These are phyloP conservation scores for Gymnosoma rotundatum DNA, from an alignment of 2,888 invertebrate species.

Conservation along the genomic window DNA sequence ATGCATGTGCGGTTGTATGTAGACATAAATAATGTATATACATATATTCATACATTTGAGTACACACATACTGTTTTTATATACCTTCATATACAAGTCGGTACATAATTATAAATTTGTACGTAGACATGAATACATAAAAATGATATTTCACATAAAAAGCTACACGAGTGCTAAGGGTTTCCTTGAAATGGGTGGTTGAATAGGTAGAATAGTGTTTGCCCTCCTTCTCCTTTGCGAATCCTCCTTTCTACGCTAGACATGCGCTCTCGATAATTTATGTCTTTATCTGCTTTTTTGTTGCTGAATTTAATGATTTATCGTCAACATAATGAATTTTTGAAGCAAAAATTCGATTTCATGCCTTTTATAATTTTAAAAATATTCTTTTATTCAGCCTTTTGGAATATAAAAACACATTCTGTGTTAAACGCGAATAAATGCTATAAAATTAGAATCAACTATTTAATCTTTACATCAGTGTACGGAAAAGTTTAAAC, in stretches of 20 bases:
- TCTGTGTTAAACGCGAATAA: too few species aligned
- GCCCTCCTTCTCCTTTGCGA: slow-evolving; percentile 21
- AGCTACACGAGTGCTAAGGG: slow-evolving; percentile 11
- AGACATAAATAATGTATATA: slow-evolving; percentile 9
- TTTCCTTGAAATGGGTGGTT: slow-evolving; percentile 35
- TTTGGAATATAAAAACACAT: too few species aligned
- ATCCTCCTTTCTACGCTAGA: slow-evolving; percentile 42
- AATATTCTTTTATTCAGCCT: too few species aligned
- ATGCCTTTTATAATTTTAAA: too few species aligned
- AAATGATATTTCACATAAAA: slow-evolving; percentile 30
- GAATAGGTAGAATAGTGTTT: slow-evolving; percentile 55
- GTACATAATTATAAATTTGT: not conserved
- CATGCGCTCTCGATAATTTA: slow-evolving; percentile 60
- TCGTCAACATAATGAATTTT: not conserved
- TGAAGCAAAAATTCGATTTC: not conserved
- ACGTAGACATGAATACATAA: slow-evolving; percentile 6
- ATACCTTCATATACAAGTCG: not conserved
- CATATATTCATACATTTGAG: slow-evolving; percentile 24
- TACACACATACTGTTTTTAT: not conserved
- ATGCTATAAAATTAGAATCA: too few species aligned
- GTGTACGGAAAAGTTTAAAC: too few species aligned
- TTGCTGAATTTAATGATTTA: not conserved
- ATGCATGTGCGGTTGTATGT: slow-evolving; percentile 6
- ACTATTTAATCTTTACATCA: too few species aligned
- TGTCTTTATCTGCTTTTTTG: slow-evolving; percentile 68